A percentile compares a stretch with the other conserved stretches of the same genome.
Evolutionary conservation across 1,140 invertebrate species (phyloP).

Genomic region (Sesamia nonagrioides): DNA sequence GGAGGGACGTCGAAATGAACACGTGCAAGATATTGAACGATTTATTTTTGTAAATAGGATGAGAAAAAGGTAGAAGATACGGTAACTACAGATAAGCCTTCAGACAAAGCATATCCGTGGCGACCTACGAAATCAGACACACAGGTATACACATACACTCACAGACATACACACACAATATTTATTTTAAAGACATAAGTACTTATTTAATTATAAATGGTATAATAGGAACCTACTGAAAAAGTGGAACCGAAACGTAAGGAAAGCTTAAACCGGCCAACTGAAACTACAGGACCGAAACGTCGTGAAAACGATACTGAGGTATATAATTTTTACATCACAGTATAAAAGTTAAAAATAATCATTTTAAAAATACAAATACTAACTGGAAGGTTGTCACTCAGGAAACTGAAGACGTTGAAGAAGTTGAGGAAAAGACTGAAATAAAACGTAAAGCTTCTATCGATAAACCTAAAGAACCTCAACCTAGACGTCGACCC

Average conservation of each 20-base stretch:
- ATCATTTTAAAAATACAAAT: constrained; percentile 10
- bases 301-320: constrained; percentile 65
- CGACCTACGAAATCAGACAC: constrained; percentile 79
- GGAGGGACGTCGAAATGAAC: constrained; percentile 12
- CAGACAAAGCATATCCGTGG: constrained; percentile 72
- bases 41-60: constrained; percentile 79
- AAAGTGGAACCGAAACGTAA: constrained; percentile 71
- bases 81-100: constrained; percentile 70
- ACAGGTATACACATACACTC: constrained; percentile 74
- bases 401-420: constrained; percentile 65
- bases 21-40: constrained; percentile 47
- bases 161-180: constrained; percentile 52
- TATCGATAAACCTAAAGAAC: constrained; percentile 48
- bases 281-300: constrained; percentile 56
- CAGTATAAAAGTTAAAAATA: neutral
- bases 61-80: constrained; percentile 70
- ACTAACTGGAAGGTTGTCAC: constrained; percentile 49
- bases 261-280: constrained; percentile 66
- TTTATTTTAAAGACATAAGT: constrained; percentile 34
- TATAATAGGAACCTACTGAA: constrained; percentile 61
- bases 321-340: neutral
- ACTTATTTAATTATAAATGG: neutral
- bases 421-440: constrained; percentile 52
- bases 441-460: constrained; percentile 50
- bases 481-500: constrained; percentile 40